Percentiles rank a stretch among this genome's conserved stretches.
Conservation (phyloP, 1,140 invertebrate species). For the Drosophila oshimai region DNA sequence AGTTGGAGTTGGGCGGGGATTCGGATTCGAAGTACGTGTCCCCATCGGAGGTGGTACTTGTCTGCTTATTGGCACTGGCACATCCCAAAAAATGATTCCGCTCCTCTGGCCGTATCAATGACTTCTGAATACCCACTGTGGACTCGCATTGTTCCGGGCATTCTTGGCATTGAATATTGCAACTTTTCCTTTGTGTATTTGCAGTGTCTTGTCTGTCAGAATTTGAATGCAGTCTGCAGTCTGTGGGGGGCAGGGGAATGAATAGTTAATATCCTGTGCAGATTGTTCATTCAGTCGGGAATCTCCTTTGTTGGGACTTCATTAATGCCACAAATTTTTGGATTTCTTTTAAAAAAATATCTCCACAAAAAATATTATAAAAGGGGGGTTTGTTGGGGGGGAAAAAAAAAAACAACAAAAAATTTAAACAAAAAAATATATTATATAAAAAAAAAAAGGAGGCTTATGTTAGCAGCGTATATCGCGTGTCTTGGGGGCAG, state of each 20-base stretch:
- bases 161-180: conserved; percentile 17
- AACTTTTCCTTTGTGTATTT: conserved; percentile 24
- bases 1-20: not conserved
- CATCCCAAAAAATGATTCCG: conserved; percentile 57
- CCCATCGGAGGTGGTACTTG: conserved; percentile 35
- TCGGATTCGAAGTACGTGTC: conserved; percentile 50
- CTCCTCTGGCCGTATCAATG: conserved; percentile 53
- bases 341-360: conserved; percentile 15
- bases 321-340: conserved; percentile 42
- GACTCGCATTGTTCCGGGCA: conserved; percentile 17
- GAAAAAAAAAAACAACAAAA: conserved; percentile 66
- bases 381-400: no score
- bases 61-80: conserved; percentile 59
- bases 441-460: conserved; percentile 26
- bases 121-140: conserved; percentile 19
- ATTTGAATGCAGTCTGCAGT: conserved; percentile 35
- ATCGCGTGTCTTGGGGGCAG: no score
- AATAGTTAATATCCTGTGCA: conserved; percentile 27
- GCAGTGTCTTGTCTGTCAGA: conserved; percentile 5
- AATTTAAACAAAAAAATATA: conserved; percentile 70
- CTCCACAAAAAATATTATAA: no score
- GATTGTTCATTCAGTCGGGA: conserved; percentile 7
- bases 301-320: conserved; percentile 48
- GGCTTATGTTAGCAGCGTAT: no score
- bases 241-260: not conserved